Evolutionary conservation across 2,113 vertebrate genomes (phyloP).

Genomic region (Tragelaphus imberbis): DNA sequence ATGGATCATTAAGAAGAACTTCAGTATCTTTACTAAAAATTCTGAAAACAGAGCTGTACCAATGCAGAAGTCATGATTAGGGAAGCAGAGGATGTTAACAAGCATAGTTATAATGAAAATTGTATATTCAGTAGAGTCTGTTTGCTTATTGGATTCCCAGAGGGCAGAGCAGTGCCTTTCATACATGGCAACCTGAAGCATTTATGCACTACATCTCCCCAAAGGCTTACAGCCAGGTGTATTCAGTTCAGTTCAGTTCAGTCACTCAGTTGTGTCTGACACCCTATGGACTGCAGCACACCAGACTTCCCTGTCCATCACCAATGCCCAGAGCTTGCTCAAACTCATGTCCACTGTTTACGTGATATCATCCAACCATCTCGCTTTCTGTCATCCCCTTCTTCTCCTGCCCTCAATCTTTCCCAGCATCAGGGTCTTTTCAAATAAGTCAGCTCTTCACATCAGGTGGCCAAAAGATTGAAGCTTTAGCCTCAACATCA

Average conservation of each 20-base stretch:
- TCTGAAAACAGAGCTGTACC: background rate
- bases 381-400: rapidly evolving
- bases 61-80: background rate
- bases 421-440: background rate
- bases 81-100: background rate
- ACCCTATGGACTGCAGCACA: background rate
- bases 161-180: background rate
- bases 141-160: background rate
- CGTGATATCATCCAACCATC: background rate
- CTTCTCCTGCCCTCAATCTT: background rate
- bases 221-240: background rate
- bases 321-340: background rate
- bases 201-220: background rate
- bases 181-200: background rate
- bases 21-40: background rate
- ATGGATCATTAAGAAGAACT: background rate
- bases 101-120: background rate
- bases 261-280: background rate
- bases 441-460: background rate
- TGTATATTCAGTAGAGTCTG: background rate
- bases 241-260: background rate
- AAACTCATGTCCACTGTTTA: background rate
- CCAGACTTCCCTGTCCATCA: background rate
- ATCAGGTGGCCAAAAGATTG: background rate
- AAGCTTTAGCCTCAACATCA: background rate